These are phyloP conservation scores for Spea bombifrons DNA, from an alignment of 2,113 vertebrate species.

Conservation along the genomic window DNA sequence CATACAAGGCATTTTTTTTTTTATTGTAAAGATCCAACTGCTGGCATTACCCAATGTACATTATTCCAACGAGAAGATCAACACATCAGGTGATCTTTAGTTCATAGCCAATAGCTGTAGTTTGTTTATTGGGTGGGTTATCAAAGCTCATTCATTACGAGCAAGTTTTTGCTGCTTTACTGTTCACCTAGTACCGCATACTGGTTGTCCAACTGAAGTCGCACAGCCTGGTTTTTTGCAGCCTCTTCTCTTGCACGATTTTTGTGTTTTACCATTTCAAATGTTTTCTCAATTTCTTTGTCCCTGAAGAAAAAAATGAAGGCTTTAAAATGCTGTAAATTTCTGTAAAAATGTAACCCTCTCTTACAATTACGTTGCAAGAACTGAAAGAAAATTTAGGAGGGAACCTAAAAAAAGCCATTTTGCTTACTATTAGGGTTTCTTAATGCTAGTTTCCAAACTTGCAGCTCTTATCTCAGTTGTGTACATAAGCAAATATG, in stretches of 20 bases:
- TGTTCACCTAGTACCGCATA: slow-evolving; percentile 94
- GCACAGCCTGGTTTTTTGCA: slow-evolving; percentile 78
- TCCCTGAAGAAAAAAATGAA: slow-evolving; percentile 70
- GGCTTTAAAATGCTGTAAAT: background rate
- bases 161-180: slow-evolving; percentile 68
- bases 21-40: slow-evolving; percentile 60
- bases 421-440: too few relatives aligned
- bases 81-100: slow-evolving; percentile 60
- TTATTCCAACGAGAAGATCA: slow-evolving; percentile 64
- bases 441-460: too few relatives aligned
- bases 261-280: slow-evolving; percentile 97
- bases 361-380: too few relatives aligned
- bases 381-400: too few relatives aligned
- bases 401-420: too few relatives aligned
- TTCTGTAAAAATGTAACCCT: too few relatives aligned
- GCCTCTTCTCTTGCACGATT: slow-evolving; percentile 90
- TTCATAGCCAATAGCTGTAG: slow-evolving; percentile 69
- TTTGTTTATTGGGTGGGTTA: slow-evolving; percentile 72
- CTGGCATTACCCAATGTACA: slow-evolving; percentile 62
- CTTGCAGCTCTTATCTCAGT: too few relatives aligned
- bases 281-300: slow-evolving; percentile 98
- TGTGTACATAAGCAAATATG: too few relatives aligned
- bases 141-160: slow-evolving; percentile 65
- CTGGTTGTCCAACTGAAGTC: slow-evolving; percentile 97
- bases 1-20: slow-evolving; percentile 66